These are phyloP conservation scores for Dyspetes luteomarginatus DNA, from an alignment of 2,888 invertebrate genomes.

Conservation along the genomic window DNA sequence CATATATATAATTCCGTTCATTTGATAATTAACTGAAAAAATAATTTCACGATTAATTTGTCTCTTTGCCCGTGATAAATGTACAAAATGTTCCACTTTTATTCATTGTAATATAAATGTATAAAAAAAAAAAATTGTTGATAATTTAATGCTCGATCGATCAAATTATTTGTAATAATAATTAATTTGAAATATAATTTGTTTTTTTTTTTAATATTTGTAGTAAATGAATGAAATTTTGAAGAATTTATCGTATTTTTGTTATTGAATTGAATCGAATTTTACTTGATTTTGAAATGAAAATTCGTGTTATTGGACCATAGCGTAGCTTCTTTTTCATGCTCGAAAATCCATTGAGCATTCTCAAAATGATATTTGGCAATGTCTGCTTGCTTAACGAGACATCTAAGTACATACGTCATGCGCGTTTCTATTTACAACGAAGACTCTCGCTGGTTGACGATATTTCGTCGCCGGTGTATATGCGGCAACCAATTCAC, in stretches of 20 bases:
- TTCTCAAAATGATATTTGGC: conserved; percentile 46
- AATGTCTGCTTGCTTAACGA: conserved; percentile 55
- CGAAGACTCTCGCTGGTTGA: conserved; percentile 37
- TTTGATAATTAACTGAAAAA: no score
- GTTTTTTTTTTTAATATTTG: no score
- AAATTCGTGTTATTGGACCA: background rate
- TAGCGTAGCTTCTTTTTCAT: conserved; percentile 4
- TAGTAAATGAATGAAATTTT: background rate
- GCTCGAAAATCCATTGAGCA: conserved; percentile 25
- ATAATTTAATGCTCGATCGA: no score
- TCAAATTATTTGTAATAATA: no score
- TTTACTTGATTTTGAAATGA: background rate
- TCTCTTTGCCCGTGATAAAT: no score
- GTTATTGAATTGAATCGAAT: background rate
- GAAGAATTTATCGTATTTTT: background rate
- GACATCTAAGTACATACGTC: conserved; percentile 51
- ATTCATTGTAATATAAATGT: no score
- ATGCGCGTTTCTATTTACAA: conserved; percentile 57
- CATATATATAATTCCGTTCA: background rate
- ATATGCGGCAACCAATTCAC: conserved; percentile 48
- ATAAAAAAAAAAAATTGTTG: no score
- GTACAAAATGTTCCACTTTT: no score
- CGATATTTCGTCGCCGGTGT: conserved; percentile 50
- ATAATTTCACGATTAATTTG: background rate
- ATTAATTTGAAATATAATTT: no score